Evolutionary conservation across 2,113 vertebrate species (phyloP).

Genomic region (Ictalurus furcatus): DNA sequence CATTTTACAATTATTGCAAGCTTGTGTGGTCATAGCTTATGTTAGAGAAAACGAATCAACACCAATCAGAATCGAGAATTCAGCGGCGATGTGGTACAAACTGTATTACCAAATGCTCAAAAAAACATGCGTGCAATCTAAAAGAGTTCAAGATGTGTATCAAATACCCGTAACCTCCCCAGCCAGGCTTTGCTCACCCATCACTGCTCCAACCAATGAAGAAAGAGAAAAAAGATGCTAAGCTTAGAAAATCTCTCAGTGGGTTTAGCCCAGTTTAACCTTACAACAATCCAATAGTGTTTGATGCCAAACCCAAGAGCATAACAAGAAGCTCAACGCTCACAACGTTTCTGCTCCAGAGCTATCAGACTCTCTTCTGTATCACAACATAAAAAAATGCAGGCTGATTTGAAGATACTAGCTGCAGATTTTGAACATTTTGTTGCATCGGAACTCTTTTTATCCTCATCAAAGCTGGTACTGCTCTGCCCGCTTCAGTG

Average conservation of each 20-base stretch:
- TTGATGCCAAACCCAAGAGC: slow-evolving; percentile 9
- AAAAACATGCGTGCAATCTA: background rate
- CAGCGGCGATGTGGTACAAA: background rate
- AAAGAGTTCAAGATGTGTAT: background rate
- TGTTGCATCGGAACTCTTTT: background rate
- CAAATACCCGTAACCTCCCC: background rate
- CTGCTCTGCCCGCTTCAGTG: background rate
- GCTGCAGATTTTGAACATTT: background rate
- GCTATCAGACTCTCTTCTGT: background rate
- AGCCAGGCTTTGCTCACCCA: background rate
- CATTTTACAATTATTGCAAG: background rate
- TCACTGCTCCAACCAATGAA: background rate
- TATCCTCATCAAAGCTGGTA: background rate
- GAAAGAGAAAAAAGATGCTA: background rate
- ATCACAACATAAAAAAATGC: background rate
- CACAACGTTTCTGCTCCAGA: background rate
- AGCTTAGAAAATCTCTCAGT: background rate
- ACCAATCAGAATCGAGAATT: background rate
- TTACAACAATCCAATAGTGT: slow-evolving; percentile 9
- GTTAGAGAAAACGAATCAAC: background rate
- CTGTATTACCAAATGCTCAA: background rate
- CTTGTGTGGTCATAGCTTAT: background rate
- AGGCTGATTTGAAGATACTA: background rate
- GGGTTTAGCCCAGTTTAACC: slow-evolving; percentile 29
- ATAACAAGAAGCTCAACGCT: background rate